These are phyloP conservation scores for Danio choprae DNA, from an alignment of 2,797 vertebrate species.

Conservation along the genomic window DNA sequence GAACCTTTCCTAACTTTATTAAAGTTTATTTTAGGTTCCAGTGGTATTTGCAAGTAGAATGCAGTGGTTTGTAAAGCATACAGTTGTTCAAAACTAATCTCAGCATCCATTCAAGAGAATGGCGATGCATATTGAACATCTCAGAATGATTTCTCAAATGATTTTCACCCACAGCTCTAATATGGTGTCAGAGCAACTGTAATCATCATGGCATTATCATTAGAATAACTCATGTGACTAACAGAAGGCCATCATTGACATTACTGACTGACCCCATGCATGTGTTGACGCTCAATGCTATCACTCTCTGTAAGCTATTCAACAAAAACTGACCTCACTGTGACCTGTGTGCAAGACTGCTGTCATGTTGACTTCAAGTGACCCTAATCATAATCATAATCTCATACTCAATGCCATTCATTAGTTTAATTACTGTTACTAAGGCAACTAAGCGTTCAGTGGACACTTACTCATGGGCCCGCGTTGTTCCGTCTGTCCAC, in stretches of 20 bases:
- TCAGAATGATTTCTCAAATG: neutral
- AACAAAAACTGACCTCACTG: neutral
- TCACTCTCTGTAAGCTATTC: neutral
- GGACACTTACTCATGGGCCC: constrained; percentile 65
- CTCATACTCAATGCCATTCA: constrained; percentile 4
- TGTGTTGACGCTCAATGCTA: neutral
- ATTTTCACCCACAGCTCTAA: neutral
- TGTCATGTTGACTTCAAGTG: constrained; percentile 4
- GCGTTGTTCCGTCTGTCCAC: neutral
- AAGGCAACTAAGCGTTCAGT: neutral
- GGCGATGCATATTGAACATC: no score
- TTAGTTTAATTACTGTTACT: neutral
- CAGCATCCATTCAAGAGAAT: no score
- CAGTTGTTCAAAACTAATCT: no score
- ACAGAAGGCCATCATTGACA: neutral
- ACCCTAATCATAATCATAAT: constrained; percentile 4
- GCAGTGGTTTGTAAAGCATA: no score
- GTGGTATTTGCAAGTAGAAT: no score
- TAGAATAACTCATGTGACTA: constrained; percentile 12
- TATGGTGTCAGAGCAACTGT: constrained; percentile 14
- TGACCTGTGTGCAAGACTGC: neutral
- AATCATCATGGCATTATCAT: constrained; percentile 11
- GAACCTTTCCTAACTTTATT: no score
- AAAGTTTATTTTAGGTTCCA: no score
- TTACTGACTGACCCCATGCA: neutral